Percentiles rank a stretch among this genome's conserved stretches.
These are phyloP conservation scores for Hippolais icterina DNA, from an alignment of 2,113 vertebrate species.

Conservation along the genomic window DNA sequence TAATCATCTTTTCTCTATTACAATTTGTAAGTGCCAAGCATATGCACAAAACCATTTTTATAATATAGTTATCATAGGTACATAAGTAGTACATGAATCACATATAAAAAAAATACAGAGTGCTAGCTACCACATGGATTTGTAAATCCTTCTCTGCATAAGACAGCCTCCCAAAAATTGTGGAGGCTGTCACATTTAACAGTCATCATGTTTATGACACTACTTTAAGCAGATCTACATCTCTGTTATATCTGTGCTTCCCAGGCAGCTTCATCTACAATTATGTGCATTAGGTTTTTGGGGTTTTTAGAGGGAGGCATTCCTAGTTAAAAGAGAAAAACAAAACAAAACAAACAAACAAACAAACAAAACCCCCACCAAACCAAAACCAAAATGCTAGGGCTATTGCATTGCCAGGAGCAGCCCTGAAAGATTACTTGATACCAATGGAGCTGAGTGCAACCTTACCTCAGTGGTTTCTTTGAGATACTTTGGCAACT, in stretches of 20 bases:
- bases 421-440: neutral
- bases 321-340: neutral
- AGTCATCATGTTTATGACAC: neutral
- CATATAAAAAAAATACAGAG: neutral
- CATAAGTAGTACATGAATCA: neutral
- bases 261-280: neutral
- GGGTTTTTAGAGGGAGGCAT: neutral
- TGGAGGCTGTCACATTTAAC: neutral
- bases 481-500: neutral
- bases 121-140: neutral
- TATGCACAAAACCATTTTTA: neutral
- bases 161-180: neutral
- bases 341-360: no score
- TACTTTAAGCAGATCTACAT: neutral
- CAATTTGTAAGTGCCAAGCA: conserved; percentile 29
- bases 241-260: neutral
- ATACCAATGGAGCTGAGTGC: neutral
- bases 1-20: conserved; percentile 51
- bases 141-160: neutral
- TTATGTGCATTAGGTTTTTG: neutral
- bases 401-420: neutral
- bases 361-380: no score
- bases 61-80: conserved; percentile 25
- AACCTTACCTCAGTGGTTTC: neutral
- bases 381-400: neutral